Conservation (phyloP, 1,140 invertebrate genomes). For the Sycophila sp. region DNA sequence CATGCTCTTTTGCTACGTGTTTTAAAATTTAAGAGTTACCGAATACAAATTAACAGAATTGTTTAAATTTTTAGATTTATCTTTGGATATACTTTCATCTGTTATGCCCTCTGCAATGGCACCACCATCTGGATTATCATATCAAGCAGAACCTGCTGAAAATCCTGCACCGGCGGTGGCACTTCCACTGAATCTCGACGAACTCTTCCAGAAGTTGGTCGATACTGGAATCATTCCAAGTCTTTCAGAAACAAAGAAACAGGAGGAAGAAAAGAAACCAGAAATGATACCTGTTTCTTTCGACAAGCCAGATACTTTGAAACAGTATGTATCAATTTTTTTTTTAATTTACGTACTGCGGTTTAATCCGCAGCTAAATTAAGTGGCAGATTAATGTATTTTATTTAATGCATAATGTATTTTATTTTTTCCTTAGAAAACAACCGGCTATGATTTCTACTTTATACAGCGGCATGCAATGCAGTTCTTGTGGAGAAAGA, state of each 20-base stretch:
- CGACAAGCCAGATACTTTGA: slow-evolving; percentile 76
- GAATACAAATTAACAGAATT: no score
- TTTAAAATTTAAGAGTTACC: no score
- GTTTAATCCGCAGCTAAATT: no score
- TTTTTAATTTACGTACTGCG: neutral
- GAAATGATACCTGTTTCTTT: slow-evolving; percentile 74
- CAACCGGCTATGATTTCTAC: slow-evolving; percentile 74
- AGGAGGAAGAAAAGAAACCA: slow-evolving; percentile 63
- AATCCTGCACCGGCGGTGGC: slow-evolving; percentile 49
- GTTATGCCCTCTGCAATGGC: slow-evolving; percentile 72
- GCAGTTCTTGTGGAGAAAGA: slow-evolving; percentile 90
- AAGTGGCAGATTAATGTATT: no score
- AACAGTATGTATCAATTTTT: slow-evolving; percentile 67
- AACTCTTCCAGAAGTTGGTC: slow-evolving; percentile 84
- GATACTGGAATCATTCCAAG: slow-evolving; percentile 83
- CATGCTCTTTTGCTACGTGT: no score
- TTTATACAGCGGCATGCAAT: slow-evolving; percentile 91
- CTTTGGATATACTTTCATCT: slow-evolving; percentile 73
- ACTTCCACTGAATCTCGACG: slow-evolving; percentile 75
- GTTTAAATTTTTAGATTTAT: slow-evolving; percentile 49
- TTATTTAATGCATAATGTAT: no score
- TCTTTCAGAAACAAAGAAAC: slow-evolving; percentile 59
- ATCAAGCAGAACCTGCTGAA: slow-evolving; percentile 63
- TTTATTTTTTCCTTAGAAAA: slow-evolving; percentile 61
- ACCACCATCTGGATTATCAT: slow-evolving; percentile 67